These are phyloP conservation scores for Lampris incognitus DNA, from an alignment of 2,113 vertebrate species.

Conservation along the genomic window DNA sequence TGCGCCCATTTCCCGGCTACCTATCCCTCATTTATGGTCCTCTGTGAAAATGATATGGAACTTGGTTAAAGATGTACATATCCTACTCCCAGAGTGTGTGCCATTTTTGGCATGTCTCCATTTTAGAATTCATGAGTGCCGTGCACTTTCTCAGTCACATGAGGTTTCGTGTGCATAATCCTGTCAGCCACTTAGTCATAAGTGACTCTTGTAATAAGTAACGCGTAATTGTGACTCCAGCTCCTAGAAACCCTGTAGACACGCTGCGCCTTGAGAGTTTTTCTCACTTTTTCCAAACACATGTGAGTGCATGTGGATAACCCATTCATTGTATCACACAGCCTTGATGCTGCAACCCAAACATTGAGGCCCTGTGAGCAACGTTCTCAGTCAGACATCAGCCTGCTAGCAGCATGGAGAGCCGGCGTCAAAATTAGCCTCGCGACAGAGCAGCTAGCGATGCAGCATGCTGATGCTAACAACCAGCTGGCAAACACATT, in stretches of 20 bases:
- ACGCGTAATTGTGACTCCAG: background rate
- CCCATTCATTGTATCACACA: conserved; percentile 20
- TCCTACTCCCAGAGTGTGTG: conserved; percentile 45
- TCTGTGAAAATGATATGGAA: conserved; percentile 11
- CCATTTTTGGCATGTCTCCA: conserved; percentile 35
- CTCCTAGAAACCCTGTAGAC: conserved; percentile 1
- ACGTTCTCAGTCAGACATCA: conserved; percentile 22
- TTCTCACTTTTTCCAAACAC: conserved; percentile 22
- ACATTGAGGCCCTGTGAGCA: background rate
- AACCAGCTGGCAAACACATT: background rate
- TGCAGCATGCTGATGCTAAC: background rate
- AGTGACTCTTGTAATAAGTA: conserved; percentile 24
- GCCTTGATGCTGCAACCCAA: background rate
- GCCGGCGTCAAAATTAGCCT: conserved; percentile 25
- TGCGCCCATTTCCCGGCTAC: background rate
- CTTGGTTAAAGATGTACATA: conserved; percentile 33
- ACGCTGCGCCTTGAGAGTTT: background rate
- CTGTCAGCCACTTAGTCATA: conserved; percentile 41
- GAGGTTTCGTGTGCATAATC: conserved; percentile 37
- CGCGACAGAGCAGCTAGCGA: background rate
- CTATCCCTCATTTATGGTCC: conserved; percentile 18
- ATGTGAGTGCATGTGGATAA: conserved; percentile 56
- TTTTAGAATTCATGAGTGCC: conserved; percentile 24
- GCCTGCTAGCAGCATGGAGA: background rate
- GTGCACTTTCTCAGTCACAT: conserved; percentile 11